These are phyloP conservation scores for Anolis carolinensis DNA, from an alignment of 2,113 vertebrate species.

Conservation along the genomic window DNA sequence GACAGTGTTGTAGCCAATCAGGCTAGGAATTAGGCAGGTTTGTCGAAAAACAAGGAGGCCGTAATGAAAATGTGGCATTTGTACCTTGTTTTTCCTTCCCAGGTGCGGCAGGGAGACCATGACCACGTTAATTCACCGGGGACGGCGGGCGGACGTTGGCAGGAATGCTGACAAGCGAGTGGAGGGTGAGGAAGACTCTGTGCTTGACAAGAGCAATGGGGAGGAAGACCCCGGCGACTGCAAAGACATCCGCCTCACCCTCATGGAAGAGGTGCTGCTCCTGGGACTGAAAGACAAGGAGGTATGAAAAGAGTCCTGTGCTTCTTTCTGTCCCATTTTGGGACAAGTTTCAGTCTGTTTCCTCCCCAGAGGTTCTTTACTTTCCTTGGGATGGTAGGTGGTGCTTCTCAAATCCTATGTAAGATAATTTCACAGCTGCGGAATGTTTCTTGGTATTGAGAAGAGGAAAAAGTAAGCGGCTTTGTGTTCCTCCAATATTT, in stretches of 20 bases:
- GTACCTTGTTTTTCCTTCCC: too few relatives aligned
- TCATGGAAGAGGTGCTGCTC: slow-evolving; percentile 88
- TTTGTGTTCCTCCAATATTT: too few relatives aligned
- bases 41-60: too few relatives aligned
- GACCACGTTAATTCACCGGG: slow-evolving; percentile 80
- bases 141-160: slow-evolving; percentile 64
- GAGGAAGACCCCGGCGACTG: slow-evolving; percentile 68
- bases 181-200: slow-evolving; percentile 56
- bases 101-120: slow-evolving; percentile 64
- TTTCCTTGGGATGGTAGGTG: neutral
- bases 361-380: neutral
- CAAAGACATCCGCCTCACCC: slow-evolving; percentile 83
- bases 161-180: slow-evolving; percentile 59
- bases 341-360: too few relatives aligned
- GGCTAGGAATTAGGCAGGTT: too few relatives aligned
- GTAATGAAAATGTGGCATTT: too few relatives aligned
- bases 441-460: neutral
- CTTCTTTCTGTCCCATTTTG: rapidly evolving
- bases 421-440: neutral
- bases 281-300: slow-evolving; percentile 88
- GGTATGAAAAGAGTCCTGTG: slow-evolving; percentile 60
- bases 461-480: neutral
- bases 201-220: slow-evolving; percentile 36
- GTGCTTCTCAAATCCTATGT: neutral
- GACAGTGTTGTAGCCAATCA: too few relatives aligned